These are phyloP conservation scores for Oxycera nigricornis DNA, from an alignment of 2,888 invertebrate species.

Conservation along the genomic window DNA sequence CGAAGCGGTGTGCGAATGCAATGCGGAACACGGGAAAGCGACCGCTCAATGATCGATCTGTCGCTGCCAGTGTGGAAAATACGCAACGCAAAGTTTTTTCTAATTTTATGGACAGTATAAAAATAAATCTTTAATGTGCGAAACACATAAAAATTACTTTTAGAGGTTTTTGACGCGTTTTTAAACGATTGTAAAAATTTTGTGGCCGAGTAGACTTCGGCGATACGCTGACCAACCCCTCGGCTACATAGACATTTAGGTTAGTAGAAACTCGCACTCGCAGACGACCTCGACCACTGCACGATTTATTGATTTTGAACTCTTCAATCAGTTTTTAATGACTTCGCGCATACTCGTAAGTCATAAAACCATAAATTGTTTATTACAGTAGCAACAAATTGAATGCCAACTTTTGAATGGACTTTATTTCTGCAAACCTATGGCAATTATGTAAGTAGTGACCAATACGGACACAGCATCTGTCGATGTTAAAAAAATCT, in stretches of 20 bases:
- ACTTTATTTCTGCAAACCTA: too few species aligned
- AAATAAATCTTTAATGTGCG: constrained; percentile 55
- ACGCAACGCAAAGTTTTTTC: constrained; percentile 25
- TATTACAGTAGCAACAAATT: neutral
- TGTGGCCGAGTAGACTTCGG: constrained; percentile 42
- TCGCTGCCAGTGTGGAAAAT: constrained; percentile 15
- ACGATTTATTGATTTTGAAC: constrained; percentile 35
- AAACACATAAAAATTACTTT: constrained; percentile 55
- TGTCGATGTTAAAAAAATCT: too few species aligned
- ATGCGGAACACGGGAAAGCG: neutral
- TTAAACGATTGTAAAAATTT: constrained; percentile 61
- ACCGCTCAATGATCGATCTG: constrained; percentile 1
- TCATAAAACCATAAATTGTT: neutral
- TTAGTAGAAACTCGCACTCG: neutral
- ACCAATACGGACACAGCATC: too few species aligned
- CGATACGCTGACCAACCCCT: neutral
- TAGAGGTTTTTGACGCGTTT: constrained; percentile 61
- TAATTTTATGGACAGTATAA: constrained; percentile 30
- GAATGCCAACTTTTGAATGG: too few species aligned
- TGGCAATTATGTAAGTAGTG: too few species aligned
- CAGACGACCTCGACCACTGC: neutral
- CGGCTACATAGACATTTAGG: neutral
- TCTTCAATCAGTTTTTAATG: constrained; percentile 37
- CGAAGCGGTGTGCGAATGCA: neutral
- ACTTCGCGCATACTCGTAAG: neutral